Conservation (phyloP, 2,888 invertebrate species). For the Omphaloscelis lunosa region DNA sequence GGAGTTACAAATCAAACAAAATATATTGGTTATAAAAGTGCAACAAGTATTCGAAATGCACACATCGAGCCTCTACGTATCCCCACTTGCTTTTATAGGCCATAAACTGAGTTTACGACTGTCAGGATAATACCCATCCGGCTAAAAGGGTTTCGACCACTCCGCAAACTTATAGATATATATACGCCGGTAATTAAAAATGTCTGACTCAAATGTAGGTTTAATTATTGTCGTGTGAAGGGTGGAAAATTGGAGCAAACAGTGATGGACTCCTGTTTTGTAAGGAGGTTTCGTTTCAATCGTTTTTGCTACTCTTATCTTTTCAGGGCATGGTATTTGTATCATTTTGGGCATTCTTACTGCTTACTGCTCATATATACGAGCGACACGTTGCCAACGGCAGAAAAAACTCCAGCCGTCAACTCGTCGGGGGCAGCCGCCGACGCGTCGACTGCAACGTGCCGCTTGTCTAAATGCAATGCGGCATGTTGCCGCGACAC, state of each 20-base stretch:
- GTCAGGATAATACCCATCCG: constrained; percentile 88
- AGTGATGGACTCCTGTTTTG: constrained; percentile 6
- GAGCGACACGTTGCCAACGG: too few species aligned
- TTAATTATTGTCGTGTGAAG: constrained; percentile 42
- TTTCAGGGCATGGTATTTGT: neutral
- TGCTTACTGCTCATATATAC: neutral
- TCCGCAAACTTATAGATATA: constrained; percentile 73
- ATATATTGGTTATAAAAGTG: constrained; percentile 90
- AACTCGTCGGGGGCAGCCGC: too few species aligned
- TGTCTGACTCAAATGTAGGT: constrained; percentile 73
- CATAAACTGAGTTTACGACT: constrained; percentile 87
- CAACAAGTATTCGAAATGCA: constrained; percentile 89
- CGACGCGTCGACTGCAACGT: too few species aligned
- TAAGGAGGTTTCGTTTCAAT: neutral
- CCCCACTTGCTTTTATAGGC: constrained; percentile 89
- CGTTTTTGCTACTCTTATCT: neutral
- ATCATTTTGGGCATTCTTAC: neutral
- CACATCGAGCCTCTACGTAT: constrained; percentile 78
- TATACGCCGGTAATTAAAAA: constrained; percentile 83
- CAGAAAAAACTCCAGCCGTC: too few species aligned
- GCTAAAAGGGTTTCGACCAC: constrained; percentile 88
- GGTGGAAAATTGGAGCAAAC: constrained; percentile 26
- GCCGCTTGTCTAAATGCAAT: too few species aligned
- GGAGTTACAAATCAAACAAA: constrained; percentile 89
- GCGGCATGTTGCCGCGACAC: too few species aligned